Conservation (phyloP, 2,797 vertebrate genomes). For the Rousettus madagascariensis region DNA sequence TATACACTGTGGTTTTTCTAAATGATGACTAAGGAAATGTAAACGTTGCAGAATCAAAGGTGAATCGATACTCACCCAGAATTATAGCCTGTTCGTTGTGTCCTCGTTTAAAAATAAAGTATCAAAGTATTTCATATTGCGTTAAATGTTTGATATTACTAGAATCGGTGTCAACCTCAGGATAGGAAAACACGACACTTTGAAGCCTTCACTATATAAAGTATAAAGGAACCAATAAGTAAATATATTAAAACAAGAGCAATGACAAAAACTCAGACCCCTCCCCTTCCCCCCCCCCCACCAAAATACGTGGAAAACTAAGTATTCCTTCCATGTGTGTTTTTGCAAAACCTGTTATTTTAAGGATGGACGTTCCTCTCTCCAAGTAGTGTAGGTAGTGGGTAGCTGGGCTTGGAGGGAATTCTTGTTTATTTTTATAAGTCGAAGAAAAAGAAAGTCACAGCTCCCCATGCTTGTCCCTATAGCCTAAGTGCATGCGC, state of each 20-base stretch:
- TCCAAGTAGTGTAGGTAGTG: background rate
- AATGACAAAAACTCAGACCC: background rate
- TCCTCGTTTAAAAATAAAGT: background rate
- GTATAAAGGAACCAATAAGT: background rate
- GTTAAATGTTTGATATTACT: background rate
- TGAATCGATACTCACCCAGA: background rate
- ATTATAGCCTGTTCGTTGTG: background rate
- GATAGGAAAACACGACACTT: background rate
- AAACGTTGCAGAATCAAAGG: slow-evolving; percentile 14
- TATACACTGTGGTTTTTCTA: background rate
- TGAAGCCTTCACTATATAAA: background rate
- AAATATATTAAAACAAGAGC: background rate
- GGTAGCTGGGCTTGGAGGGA: background rate
- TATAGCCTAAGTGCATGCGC: background rate
- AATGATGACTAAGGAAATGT: background rate
- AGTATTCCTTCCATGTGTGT: background rate
- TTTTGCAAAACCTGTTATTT: background rate
- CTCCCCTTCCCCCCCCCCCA: too few species aligned
- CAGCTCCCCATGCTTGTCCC: fast-evolving
- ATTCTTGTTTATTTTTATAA: background rate
- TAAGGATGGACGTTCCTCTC: background rate
- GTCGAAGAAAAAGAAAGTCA: background rate
- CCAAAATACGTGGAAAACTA: background rate
- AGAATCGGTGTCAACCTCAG: background rate
- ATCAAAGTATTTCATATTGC: background rate